phyloP scores from a whole-genome alignment of 2,797 vertebrate genomes.

The Falco peregrinus region DNA sequence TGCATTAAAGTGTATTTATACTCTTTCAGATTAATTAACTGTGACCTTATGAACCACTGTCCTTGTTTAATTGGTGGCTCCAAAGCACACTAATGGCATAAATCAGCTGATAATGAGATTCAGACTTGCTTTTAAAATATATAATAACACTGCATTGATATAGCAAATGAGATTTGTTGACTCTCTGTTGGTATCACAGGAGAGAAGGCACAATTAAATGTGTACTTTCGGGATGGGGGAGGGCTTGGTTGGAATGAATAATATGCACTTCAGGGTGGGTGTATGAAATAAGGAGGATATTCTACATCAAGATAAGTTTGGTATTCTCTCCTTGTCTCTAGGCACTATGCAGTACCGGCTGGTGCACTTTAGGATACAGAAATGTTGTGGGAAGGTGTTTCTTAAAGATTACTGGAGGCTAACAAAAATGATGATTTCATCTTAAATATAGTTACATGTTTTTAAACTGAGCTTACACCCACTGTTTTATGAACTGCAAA shows the following conservation, averaged over 20 bases:
- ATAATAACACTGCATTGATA: conserved; percentile 79
- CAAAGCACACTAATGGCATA: conserved; percentile 86
- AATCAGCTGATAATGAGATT: conserved; percentile 90
- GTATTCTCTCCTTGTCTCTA: conserved; percentile 67
- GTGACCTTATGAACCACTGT: conserved; percentile 87
- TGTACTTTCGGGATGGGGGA: conserved; percentile 41
- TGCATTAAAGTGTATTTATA: conserved; percentile 78
- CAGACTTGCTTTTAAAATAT: conserved; percentile 86
- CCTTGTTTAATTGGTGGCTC: conserved; percentile 89
- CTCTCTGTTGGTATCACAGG: conserved; percentile 54
- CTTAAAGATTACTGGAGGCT: conserved; percentile 66
- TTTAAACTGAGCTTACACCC: conserved; percentile 66
- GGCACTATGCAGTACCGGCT: conserved; percentile 41
- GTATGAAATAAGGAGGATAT: conserved; percentile 68
- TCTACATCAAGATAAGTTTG: conserved; percentile 69
- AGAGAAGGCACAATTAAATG: conserved; percentile 60
- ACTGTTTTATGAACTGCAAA: conserved; percentile 68
- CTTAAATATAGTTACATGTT: conserved; percentile 71
- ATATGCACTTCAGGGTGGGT: conserved; percentile 67
- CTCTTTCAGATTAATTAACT: conserved; percentile 85
- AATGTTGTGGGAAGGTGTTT: conserved; percentile 62
- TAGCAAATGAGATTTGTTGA: conserved; percentile 79
- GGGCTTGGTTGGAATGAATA: conserved; percentile 68
- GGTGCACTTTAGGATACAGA: conserved; percentile 65
- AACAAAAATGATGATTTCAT: conserved; percentile 66